These are phyloP conservation scores for Aquatica leii DNA, from an alignment of 2,888 invertebrate genomes.

Conservation along the genomic window DNA sequence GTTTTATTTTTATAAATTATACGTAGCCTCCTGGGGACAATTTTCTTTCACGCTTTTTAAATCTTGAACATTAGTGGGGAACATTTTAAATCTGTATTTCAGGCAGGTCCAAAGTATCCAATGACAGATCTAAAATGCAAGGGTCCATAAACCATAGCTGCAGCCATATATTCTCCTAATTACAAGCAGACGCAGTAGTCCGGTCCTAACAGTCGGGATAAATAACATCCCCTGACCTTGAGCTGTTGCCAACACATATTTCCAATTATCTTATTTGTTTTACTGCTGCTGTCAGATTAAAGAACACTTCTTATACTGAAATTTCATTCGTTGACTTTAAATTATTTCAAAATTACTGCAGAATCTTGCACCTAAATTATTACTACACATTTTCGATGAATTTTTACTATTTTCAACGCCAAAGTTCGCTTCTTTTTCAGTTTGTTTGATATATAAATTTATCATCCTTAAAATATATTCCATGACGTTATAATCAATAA, in stretches of 20 bases:
- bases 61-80: conserved; percentile 14
- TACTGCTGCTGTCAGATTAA: conserved; percentile 59
- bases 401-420: not conserved
- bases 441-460: not conserved
- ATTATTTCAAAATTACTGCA: conserved; percentile 45
- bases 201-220: conserved; percentile 41
- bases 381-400: conserved; percentile 14
- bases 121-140: conserved; percentile 46
- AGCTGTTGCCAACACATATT: conserved; percentile 60
- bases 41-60: conserved; percentile 16
- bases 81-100: conserved; percentile 29
- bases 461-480: not conserved
- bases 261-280: conserved; percentile 60
- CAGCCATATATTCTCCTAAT: conserved; percentile 54
- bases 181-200: conserved; percentile 49
- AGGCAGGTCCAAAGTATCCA: conserved; percentile 42
- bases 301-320: conserved; percentile 57
- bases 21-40: not conserved
- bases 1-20: conserved; percentile 18
- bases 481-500: not conserved
- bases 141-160: conserved; percentile 49
- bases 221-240: conserved; percentile 58
- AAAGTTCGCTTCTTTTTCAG: not conserved
- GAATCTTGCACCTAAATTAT: conserved; percentile 17
- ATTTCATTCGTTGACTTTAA: conserved; percentile 53